A percentile compares a stretch with the other conserved stretches of the same genome.
Evolutionary conservation across 92 coral and sea anemone species (phyloP).

Genomic region (Pocillopora meandrina): DNA sequence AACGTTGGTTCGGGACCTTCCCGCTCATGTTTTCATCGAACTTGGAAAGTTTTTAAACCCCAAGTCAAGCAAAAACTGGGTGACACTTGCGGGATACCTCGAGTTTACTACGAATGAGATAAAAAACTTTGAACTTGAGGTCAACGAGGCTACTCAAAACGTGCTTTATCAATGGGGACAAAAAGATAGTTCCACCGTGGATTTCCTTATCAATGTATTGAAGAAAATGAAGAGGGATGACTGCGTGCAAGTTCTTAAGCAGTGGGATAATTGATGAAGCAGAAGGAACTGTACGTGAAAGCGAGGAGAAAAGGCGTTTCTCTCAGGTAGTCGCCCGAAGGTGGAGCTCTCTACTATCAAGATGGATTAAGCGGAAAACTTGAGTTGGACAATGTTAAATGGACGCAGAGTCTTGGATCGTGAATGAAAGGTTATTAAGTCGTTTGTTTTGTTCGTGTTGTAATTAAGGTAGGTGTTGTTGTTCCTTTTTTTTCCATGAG

Average conservation of each 20-base stretch:
- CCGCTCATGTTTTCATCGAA: neutral
- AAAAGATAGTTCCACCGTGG: slow-evolving; percentile 11
- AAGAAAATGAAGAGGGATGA: slow-evolving; percentile 38
- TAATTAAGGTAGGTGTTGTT: no score
- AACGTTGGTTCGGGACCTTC: slow-evolving; percentile 13
- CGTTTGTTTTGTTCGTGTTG: no score
- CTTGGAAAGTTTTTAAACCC: slow-evolving; percentile 27
- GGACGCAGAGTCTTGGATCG: no score
- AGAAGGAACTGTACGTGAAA: neutral
- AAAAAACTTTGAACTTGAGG: neutral
- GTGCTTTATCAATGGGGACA: slow-evolving; percentile 32
- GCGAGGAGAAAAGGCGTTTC: neutral
- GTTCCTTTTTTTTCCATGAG: no score
- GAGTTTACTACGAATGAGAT: slow-evolving; percentile 17
- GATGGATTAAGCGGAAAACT: no score
- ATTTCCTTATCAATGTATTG: neutral
- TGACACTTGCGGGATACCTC: slow-evolving; percentile 15
- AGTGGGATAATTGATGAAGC: slow-evolving; percentile 19
- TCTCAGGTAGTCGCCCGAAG: no score
- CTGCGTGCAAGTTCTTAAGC: slow-evolving; percentile 22
- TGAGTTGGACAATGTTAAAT: no score
- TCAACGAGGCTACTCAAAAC: slow-evolving; percentile 8
- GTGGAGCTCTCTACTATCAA: no score
- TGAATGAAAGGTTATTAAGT: no score
- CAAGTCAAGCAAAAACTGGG: slow-evolving; percentile 33